Percentiles rank a stretch among this genome's conserved stretches.
These are phyloP conservation scores for Urocynchramus pylzowi DNA, from an alignment of 2,113 vertebrate genomes.

Conservation along the genomic window DNA sequence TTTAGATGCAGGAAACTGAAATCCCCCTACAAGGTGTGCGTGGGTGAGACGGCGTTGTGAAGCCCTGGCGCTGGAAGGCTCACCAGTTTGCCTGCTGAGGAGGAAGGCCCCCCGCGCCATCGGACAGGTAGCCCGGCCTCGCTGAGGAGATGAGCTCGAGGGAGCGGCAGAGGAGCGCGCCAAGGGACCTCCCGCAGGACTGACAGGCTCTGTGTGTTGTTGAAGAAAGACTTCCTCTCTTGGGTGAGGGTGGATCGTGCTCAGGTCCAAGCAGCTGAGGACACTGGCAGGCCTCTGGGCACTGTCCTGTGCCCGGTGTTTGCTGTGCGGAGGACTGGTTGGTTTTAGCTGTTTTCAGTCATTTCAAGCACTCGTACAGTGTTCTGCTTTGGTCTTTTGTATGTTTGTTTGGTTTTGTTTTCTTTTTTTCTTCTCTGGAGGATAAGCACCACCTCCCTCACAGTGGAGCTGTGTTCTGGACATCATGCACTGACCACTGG, in stretches of 20 bases:
- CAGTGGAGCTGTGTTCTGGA: neutral
- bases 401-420: neutral
- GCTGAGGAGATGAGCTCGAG: neutral
- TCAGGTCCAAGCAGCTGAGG: neutral
- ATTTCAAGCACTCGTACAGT: constrained; percentile 7
- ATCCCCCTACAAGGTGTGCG: constrained; percentile 63
- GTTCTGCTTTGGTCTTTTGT: neutral
- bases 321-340: neutral
- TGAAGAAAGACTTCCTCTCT: neutral
- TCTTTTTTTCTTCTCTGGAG: neutral
- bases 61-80: neutral
- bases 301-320: neutral
- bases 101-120: neutral
- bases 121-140: neutral
- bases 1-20: constrained; percentile 68
- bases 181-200: neutral
- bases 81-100: neutral
- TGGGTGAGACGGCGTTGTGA: constrained; percentile 50
- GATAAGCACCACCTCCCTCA: neutral
- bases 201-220: neutral
- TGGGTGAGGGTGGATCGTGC: neutral
- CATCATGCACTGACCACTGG: neutral
- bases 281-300: neutral
- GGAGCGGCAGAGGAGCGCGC: neutral
- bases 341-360: neutral